Base-by-base conservation (phyloP, 2,797 vertebrate species). In the Gymnoscopelus braueri region DNA sequence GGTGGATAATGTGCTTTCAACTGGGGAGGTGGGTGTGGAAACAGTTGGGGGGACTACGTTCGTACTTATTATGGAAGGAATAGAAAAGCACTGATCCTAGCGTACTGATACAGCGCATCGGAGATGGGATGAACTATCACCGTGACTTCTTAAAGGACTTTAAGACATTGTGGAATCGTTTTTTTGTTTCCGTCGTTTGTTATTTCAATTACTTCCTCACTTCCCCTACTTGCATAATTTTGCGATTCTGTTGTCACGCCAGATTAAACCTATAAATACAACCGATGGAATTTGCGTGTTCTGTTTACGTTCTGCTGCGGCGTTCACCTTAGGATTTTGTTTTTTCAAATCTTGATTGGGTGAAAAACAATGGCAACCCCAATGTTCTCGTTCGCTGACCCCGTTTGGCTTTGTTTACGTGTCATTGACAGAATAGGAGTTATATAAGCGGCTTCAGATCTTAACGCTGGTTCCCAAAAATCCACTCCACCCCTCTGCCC, bases 241-340 rank as follows among this genome's bases (percentile, higher is more conserved):
- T 44, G 39, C 8, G 39, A 44, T 44, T 44, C 63, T n/a, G 84
- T 82, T 86, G 89, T 91, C 79, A 89, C 89, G 75, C 75, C 63
- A 92, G 92, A 94, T 93, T 92, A 91, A 0, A 58, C 70, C 82
- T 92, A 91, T 88, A 93, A 91, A 92, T 90, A 90, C 85, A 72
- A 65, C 80, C 82, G 78, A 82, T 84, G 70, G 71, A 90, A 89
- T 84, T 86, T 87, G 32, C 56, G 77, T 62, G 59, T 87, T 80
- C 78, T 83, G 62, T 73, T 81, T 83, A 84, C 63, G 75, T 81
- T 72, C 39, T 9, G 6, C 39, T 7, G 74, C 71, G 19, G 80
- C 52, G 24, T 83, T 80, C 81, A 85, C 81, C 72, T 88, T 75
- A 68, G 61, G 29, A 48, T 72, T 74, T 80, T 53, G 7, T 39